Conservation (phyloP, 2,113 vertebrate species). For the Dicentrarchus labrax region DNA sequence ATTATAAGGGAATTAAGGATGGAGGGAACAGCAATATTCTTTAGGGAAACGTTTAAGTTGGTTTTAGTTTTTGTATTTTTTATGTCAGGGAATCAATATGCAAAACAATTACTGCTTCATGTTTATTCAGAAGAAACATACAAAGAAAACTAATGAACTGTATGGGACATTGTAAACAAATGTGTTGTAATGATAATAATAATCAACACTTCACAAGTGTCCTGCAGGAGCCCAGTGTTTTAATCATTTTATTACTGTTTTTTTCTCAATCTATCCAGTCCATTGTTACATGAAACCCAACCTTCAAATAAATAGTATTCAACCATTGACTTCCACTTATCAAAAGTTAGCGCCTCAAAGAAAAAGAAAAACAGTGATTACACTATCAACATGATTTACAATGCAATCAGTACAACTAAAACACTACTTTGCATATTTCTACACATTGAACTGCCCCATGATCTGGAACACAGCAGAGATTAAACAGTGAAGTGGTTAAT, state of each 20-base stretch:
- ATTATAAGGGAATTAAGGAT: too few species aligned
- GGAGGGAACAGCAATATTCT: too few species aligned
- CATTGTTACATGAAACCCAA: conserved; percentile 74
- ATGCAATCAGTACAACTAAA: conserved; percentile 72
- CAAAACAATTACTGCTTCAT: not conserved
- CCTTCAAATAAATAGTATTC: conserved; percentile 80
- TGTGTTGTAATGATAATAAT: not conserved
- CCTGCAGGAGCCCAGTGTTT: conserved; percentile 53
- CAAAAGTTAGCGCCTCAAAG: conserved; percentile 61
- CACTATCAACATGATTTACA: conserved; percentile 80
- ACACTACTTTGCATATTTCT: conserved; percentile 71
- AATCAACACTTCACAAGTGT: conserved; percentile 28
- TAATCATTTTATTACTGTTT: conserved; percentile 65
- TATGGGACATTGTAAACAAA: conserved; percentile 1
- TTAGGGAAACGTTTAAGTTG: too few species aligned
- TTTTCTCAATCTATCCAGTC: conserved; percentile 61
- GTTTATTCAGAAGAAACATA: not conserved
- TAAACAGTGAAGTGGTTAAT: conserved; percentile 62
- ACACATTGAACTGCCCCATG: conserved; percentile 48
- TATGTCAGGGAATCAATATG: too few species aligned
- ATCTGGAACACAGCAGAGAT: conserved; percentile 57
- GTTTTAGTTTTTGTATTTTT: too few species aligned
- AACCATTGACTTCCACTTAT: conserved; percentile 71
- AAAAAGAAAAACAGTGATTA: conserved; percentile 69
- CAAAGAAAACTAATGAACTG: not conserved